Base-by-base conservation (phyloP, 2,888 invertebrate species). In the Patella pellucida region DNA sequence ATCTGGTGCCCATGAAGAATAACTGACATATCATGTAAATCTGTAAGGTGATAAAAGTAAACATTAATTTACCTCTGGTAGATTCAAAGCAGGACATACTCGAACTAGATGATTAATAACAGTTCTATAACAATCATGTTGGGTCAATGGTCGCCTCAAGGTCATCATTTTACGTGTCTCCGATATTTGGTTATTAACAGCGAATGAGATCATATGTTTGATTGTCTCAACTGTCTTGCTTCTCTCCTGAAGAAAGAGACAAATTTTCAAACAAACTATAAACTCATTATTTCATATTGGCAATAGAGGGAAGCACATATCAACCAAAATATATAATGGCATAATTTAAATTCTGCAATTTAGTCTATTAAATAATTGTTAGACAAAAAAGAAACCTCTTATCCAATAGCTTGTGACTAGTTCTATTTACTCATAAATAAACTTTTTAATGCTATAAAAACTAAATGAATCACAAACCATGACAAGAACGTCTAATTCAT, bases 111-210 rank as follows among this genome's bases (percentile, higher is more conserved):
- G 76, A 67, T 86, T 85, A 15, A 90, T 87, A 16, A 87, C 86
- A 19, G 83, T 78, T 78, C 89, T 89, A 84, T 92, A 92, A 82
- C 92, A 92, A 16, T 86, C 85, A 80, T 82, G 83, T 78, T 79
- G 76, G 1, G 76, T 87, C 68, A 91, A 82, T n/a, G 81, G 78
- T 71, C 82, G 81, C 41, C 83, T 83, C 11, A 82, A 79, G 52
- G 71, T 78, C 81, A 82, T 84, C 51, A 75, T 85, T n/a, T 68
- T 68, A 73, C 71, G 79, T 52, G 77, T 76, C 68, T 75, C 62
- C 77, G 73, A 78, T 69, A 79, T 80, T 71, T 77, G 76, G 75
- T 89, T 81, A 27, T 81, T 84, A 31, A 88, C 86, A 41, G 88
- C 85, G 71, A 84, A 74, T 23, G 82, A 78, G 23, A 91, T 84